Evolutionary conservation across 2,888 invertebrate genomes (phyloP), one percentile per base, ranked within the genome.

Genomic region (Synanthedon andrenaeformis): DNA sequence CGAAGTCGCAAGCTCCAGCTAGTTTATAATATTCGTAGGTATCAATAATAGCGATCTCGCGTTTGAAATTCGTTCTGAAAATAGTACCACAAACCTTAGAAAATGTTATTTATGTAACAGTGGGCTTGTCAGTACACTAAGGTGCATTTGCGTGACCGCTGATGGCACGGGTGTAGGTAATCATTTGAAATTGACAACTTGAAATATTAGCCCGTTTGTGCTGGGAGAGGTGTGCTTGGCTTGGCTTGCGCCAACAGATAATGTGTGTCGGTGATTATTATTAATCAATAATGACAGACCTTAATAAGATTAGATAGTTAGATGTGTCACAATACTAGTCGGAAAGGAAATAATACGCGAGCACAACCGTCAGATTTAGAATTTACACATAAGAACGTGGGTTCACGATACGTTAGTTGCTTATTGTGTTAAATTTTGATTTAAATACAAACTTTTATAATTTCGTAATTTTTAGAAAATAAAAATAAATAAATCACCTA

Each of bases 201-300:
- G 73, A 79, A 69, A 73, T 74, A 72, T 74, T 63, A 57, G 52
- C 66, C 63, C 69, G 67, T 58, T 23, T 23, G 61, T 70, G 69
- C 55, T 56, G 53, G 50, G 51, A 53, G 51, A 23, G 17, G 19
- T 54, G 55, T 56, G 67, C 75, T 76, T 75, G 73, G 59, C 59
- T 61, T 58, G 56, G 57, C 59, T 49, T 57, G 56, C 52, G 56
- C 51, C 56, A 57, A 52, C 53, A 17, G 49, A 23, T 49, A 49
- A 23, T 49, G 49, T 49, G 19, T 19, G 12, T 19, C 19, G 49
- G 12, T 14, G 49, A 10, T 17, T 49, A 17, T 17, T 49, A 53
- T 53, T 53, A 49, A 53, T 53, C 53, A 53, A 52, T 35, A 14
- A 14, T 19, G 52, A 52, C 17, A 42, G 42, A 52, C 41, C 51